These are phyloP conservation scores for Sphenopsis melanotis DNA, from an alignment of 2,797 vertebrate genomes.

Conservation along the genomic window DNA sequence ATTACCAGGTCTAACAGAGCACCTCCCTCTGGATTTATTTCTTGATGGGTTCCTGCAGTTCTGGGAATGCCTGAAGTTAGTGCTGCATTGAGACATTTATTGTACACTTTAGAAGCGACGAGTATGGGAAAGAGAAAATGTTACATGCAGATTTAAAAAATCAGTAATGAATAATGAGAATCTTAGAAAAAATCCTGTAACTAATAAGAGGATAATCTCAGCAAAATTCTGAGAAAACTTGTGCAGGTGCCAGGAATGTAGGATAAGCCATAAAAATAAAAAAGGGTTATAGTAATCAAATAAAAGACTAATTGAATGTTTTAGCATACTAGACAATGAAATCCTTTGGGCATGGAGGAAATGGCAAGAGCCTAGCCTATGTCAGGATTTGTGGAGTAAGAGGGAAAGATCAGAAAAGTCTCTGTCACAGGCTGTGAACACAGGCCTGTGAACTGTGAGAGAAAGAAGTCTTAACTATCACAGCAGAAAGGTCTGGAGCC, in stretches of 20 bases:
- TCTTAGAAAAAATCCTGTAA: neutral
- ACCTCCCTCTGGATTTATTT: neutral
- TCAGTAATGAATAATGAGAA: neutral
- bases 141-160: neutral
- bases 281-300: neutral
- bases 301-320: neutral
- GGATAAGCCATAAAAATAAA: neutral
- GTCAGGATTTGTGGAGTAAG: neutral
- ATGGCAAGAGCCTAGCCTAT: neutral
- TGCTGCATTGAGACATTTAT: neutral
- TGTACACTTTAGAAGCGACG: accelerated
- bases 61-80: neutral
- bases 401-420: neutral
- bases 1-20: neutral
- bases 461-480: neutral
- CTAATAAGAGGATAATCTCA: neutral
- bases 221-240: neutral
- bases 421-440: neutral
- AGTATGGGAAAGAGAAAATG: neutral
- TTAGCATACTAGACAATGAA: neutral
- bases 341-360: neutral
- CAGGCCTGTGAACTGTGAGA: neutral
- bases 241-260: neutral
- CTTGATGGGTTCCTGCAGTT: neutral
- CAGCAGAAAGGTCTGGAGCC: neutral